Evolutionary conservation across 1,140 invertebrate genomes (phyloP), one percentile per base, ranked within the genome.

Genomic region (Campoletis sonorensis): DNA sequence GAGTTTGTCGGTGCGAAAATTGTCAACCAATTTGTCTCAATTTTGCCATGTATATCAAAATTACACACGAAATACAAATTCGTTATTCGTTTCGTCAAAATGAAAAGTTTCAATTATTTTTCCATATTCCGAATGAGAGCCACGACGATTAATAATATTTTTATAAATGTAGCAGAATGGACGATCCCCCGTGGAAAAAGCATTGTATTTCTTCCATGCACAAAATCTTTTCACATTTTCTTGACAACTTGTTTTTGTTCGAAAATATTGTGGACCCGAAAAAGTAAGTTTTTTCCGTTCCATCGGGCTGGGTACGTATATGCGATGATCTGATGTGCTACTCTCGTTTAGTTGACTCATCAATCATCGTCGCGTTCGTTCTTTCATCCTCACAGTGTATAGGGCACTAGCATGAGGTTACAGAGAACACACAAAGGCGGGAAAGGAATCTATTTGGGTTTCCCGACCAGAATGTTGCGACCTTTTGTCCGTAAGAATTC

Each of bases 361-460:
- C 71, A 49, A 73, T 73, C 71, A 73, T 73, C 71, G 71, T 73
- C 71, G 26, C n/a, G 33, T 37, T 37, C 71, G 37, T 73, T 26
- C 71, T 73, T 73, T 51, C 40, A 21, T 49, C n/a, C 40, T 13
- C 8, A 26, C 8, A 4, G 27, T 40, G n/a, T 3, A 26, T 23
- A 26, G 7, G 8, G 2, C 37, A 5, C 21, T n/a, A 4, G 2
- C 4, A 58, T 58, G 3, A 23, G 54, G 1, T 58, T 18, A 0
- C 10, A 23, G 3, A 58, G 21, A 5, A 58, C 21, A 21, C 4
- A 58, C 18, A 23, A 23, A n/a, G 18, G 54, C 21, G 21, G 5
- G 21, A 23, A 21, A 23, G 54, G 3, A 58, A 58, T n/a, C 54
- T 58, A 7, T 10, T 18, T 58, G 21, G 54, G 18, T 23, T 18